phyloP scores from a whole-genome alignment of 23 tunicate genomes.

The Phallusia fumigata region DNA sequence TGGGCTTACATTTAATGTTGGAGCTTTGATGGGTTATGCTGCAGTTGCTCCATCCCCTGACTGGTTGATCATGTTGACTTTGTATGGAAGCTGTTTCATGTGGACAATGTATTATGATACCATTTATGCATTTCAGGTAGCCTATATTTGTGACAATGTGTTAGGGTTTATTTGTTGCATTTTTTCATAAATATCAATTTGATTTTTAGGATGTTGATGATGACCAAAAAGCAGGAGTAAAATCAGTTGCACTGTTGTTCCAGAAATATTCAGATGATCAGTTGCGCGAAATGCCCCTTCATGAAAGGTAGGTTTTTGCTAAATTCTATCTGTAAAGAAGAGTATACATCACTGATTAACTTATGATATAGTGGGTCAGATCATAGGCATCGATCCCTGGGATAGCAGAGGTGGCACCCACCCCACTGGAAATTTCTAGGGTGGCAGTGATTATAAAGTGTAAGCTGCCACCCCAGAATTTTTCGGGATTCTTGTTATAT shows the following conservation, averaged over 20 bases:
- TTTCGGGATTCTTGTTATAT: too few species aligned
- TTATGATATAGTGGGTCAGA: too few species aligned
- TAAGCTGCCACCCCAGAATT: too few species aligned
- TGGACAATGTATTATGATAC: conserved; percentile 97
- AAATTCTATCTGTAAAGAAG: too few species aligned
- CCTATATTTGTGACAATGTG: background rate
- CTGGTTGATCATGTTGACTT: conserved; percentile 33
- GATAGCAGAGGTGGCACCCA: too few species aligned
- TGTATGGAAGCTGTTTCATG: conserved; percentile 73
- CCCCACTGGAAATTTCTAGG: too few species aligned
- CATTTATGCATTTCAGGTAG: conserved; percentile 92
- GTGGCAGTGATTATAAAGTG: too few species aligned
- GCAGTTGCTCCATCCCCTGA: conserved; percentile 62
- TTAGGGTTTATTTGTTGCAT: background rate
- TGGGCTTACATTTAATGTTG: conserved; percentile 89
- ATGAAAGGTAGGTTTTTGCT: conserved; percentile 44
- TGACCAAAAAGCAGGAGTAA: conserved; percentile 67
- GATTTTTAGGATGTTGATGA: conserved; percentile 67
- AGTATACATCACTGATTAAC: too few species aligned
- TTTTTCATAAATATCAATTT: background rate
- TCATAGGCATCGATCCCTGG: too few species aligned
- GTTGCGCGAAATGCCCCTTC: conserved; percentile 30
- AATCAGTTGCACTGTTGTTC: conserved; percentile 63
- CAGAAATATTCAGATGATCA: conserved; percentile 11
- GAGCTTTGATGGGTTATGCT: conserved; percentile 92